Conservation (phyloP, 2,888 invertebrate species). For the Heliconius cydno region DNA sequence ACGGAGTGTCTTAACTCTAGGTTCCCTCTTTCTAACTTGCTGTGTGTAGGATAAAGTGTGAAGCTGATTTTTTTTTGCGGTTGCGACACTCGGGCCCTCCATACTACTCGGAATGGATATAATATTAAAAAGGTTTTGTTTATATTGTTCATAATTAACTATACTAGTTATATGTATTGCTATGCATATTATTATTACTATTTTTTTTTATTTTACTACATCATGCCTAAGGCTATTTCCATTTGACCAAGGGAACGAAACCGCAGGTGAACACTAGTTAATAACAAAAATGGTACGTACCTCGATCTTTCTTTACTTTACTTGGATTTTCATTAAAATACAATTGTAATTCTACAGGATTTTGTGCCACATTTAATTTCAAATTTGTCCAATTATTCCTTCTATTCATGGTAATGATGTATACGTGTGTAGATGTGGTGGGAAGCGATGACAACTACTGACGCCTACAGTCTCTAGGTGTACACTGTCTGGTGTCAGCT, state of each 20-base stretch:
- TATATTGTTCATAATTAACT: too few species aligned
- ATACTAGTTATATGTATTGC: too few species aligned
- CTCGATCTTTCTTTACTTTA: constrained; percentile 60
- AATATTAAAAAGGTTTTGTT: too few species aligned
- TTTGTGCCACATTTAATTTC: constrained; percentile 62
- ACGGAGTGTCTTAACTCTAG: too few species aligned
- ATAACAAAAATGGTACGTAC: constrained; percentile 55
- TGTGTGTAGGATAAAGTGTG: too few species aligned
- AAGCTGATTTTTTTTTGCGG: too few species aligned
- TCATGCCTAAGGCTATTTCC: background rate
- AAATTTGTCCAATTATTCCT: constrained; percentile 70
- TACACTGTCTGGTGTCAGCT: constrained; percentile 49
- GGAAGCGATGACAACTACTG: constrained; percentile 44
- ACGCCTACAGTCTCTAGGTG: constrained; percentile 42
- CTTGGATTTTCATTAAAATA: constrained; percentile 22
- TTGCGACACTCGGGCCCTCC: too few species aligned
- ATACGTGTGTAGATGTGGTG: constrained; percentile 31
- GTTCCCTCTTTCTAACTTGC: background rate
- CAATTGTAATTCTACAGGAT: constrained; percentile 40
- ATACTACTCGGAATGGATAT: too few species aligned
- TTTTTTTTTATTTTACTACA: too few species aligned
- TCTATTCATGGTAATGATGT: constrained; percentile 61
- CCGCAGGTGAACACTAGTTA: background rate
- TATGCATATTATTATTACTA: too few species aligned
- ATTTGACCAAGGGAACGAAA: background rate